Evolutionary conservation across 2,113 vertebrate genomes (phyloP).

Genomic region (Ginglymostoma cirratum): DNA sequence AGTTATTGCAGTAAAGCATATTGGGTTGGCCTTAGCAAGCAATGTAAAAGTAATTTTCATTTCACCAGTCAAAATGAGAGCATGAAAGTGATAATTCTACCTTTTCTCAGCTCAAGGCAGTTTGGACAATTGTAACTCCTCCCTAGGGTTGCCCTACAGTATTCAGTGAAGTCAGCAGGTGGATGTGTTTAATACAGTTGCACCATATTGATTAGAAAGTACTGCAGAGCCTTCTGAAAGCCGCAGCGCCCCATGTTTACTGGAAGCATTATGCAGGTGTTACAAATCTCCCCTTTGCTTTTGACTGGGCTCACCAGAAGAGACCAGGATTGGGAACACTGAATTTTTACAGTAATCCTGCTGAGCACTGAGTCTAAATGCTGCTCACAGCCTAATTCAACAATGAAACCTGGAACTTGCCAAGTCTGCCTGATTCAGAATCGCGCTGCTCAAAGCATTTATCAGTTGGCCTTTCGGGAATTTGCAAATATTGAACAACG

Average conservation of each 20-base stretch:
- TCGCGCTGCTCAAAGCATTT: background rate
- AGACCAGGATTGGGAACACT: background rate
- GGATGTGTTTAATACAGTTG: background rate
- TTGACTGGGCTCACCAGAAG: background rate
- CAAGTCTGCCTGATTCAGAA: background rate
- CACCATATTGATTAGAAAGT: background rate
- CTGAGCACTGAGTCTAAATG: background rate
- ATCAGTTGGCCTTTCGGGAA: conserved; percentile 9
- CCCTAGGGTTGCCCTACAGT: background rate
- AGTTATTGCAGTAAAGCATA: background rate
- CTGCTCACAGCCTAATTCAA: background rate
- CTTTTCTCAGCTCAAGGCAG: background rate
- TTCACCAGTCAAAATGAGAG: background rate
- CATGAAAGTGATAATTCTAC: background rate
- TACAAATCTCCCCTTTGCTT: background rate
- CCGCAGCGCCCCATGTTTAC: background rate
- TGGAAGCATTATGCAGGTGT: background rate
- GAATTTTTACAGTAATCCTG: background rate
- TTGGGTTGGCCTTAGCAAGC: background rate
- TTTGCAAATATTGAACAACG: conserved; percentile 22
- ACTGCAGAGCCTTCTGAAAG: conserved; percentile 5
- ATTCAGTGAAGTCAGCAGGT: background rate
- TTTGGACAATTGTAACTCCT: background rate
- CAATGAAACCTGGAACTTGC: background rate
- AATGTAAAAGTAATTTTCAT: background rate